A percentile compares a stretch with the other conserved stretches of the same genome.
These are phyloP conservation scores for Brachyistius frenatus DNA, from an alignment of 2,113 vertebrate species.

Conservation along the genomic window DNA sequence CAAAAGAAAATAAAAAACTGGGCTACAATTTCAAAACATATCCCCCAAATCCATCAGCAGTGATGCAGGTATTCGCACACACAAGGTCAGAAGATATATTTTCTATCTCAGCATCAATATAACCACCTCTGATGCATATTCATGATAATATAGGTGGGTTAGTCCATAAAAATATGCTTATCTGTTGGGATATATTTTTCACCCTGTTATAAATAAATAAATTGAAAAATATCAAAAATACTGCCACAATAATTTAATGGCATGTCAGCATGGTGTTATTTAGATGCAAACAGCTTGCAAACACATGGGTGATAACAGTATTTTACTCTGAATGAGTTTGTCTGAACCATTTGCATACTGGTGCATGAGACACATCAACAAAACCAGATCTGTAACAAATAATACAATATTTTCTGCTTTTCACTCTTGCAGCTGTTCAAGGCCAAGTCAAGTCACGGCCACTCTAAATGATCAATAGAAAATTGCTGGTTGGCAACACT, in stretches of 20 bases:
- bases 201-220: neutral
- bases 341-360: neutral
- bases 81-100: neutral
- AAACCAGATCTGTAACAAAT: neutral
- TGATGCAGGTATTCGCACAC: neutral
- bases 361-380: neutral
- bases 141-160: neutral
- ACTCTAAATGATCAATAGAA: neutral
- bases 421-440: neutral
- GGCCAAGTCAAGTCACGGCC: neutral
- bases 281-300: neutral
- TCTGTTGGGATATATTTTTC: neutral
- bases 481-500: neutral
- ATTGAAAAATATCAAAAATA: neutral
- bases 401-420: neutral
- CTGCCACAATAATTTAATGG: neutral
- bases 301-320: neutral
- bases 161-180: neutral
- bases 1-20: neutral
- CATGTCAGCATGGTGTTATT: neutral
- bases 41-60: constrained; percentile 12
- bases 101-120: constrained; percentile 10
- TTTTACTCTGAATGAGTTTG: neutral
- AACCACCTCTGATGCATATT: neutral
- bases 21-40: constrained; percentile 7